Evolutionary conservation across 2,888 invertebrate genomes (phyloP).

Genomic region (Apotomis betuletana): DNA sequence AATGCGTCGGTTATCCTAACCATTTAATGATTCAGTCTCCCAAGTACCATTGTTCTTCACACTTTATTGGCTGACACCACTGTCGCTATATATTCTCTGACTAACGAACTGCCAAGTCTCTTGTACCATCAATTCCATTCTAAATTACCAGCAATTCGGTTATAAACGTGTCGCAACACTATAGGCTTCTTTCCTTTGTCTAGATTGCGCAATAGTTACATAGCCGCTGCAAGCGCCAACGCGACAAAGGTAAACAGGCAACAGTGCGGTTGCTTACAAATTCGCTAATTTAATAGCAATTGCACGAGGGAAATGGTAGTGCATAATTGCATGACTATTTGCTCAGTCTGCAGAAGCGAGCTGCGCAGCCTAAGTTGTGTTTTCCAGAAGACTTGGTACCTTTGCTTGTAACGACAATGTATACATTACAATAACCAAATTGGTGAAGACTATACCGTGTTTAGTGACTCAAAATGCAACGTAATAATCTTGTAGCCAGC

Average conservation of each 20-base stretch:
- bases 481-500: background rate
- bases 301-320: slow-evolving; percentile 37
- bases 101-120: slow-evolving; percentile 1
- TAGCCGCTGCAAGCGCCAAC: slow-evolving; percentile 32
- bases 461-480: background rate
- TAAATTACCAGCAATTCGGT: slow-evolving; percentile 13
- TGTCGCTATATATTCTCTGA: background rate
- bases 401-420: slow-evolving; percentile 14
- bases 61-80: slow-evolving; percentile 12
- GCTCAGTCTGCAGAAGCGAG: slow-evolving; percentile 30
- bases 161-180: slow-evolving; percentile 32
- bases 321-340: slow-evolving; percentile 39
- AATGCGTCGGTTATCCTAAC: background rate
- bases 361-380: slow-evolving; percentile 10
- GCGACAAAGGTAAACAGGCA: slow-evolving; percentile 39
- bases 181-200: slow-evolving; percentile 36
- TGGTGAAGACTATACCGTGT: background rate
- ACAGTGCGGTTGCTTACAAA: slow-evolving; percentile 41
- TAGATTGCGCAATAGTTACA: slow-evolving; percentile 27
- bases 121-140: slow-evolving; percentile 6
- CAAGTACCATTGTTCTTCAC: slow-evolving; percentile 1
- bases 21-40: background rate
- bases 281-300: slow-evolving; percentile 40
- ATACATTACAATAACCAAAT: slow-evolving; percentile 14
- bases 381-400: slow-evolving; percentile 11